phyloP scores from a whole-genome alignment of 2,888 invertebrate genomes.

The Melikaiella ostensackeni region DNA sequence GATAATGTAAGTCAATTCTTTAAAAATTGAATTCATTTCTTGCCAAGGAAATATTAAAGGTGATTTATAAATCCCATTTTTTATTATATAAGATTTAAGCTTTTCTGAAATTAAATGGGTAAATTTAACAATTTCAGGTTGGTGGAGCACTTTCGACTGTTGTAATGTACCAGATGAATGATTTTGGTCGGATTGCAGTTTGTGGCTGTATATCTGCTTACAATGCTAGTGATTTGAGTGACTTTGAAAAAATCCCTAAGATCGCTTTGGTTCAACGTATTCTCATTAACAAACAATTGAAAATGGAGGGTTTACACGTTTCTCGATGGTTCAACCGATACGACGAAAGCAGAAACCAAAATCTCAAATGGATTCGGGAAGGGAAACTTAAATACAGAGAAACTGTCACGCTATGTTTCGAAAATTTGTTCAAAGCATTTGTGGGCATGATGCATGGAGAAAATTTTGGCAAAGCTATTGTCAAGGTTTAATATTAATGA shows the following conservation, averaged over 20 bases:
- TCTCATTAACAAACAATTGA: conserved; percentile 80
- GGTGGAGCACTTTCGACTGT: conserved; percentile 83
- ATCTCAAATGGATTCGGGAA: conserved; percentile 82
- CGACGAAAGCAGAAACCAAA: conserved; percentile 82
- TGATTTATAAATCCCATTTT: too few species aligned
- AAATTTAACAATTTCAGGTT: conserved; percentile 78
- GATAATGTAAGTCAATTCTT: conserved; percentile 82
- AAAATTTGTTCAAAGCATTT: conserved; percentile 85
- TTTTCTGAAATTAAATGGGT: too few species aligned
- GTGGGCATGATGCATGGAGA: conserved; percentile 82
- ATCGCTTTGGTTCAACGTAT: conserved; percentile 79
- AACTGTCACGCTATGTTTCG: conserved; percentile 85
- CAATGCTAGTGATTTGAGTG: conserved; percentile 76
- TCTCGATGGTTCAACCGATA: conserved; percentile 80
- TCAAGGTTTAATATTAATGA: conserved; percentile 82
- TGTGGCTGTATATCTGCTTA: conserved; percentile 84
- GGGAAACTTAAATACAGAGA: conserved; percentile 86
- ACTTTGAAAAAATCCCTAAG: conserved; percentile 76
- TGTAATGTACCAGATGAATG: conserved; percentile 82
- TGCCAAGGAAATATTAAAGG: too few species aligned
- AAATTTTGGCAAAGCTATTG: conserved; percentile 85
- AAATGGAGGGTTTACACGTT: conserved; percentile 82
- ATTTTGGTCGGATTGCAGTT: conserved; percentile 81
- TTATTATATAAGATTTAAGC: too few species aligned
- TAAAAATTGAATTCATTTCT: not conserved